Evolutionary conservation across 2,113 vertebrate species (phyloP), one percentile per base, ranked within the genome.

Genomic region (Aspidoscelis tigris): DNA sequence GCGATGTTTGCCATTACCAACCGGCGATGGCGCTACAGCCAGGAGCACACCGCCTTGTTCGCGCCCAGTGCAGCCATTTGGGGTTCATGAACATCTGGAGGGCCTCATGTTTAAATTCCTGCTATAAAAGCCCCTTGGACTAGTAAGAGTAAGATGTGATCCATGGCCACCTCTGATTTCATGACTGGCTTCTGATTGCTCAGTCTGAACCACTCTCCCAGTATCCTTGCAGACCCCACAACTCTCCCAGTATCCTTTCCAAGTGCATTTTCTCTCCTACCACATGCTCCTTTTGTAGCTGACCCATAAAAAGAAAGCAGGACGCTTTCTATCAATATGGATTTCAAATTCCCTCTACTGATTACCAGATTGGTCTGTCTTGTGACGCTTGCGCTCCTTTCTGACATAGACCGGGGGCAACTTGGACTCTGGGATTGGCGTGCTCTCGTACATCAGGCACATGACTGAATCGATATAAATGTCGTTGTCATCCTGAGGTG

Each of bases 401-500:
- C 98, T 96, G 70, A 98, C 91, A 4, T 98, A 99, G 61, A 99
- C 93, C 0, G 98, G 98, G 22, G 98, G 98, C 75, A 99, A 89
- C 78, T 98, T 98, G 58, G 97, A 96, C 89, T 99, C 98, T 2
- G 96, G 97, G 92, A 99, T 98, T 8, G 97, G 97, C 1, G 95
- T 95, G 65, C 95, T 95, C 92, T 99, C 98, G 79, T 99, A 99
- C 97, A 98, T 98, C 85, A 99, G 94, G 92, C 98, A 98, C 96
- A 99, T 98, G 50, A 98, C 97, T 6, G 97, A 97, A 91, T 99
- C 98, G 4, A 98, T 98, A 86, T 99, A 98, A 88, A 98, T 98
- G 80, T 98, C 97, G 14, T 98, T 98, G 91, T 99, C 98, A 83
- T 99, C 98, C 88, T 98, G 98, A 64, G 98, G 98, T 4, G 98